Evolutionary conservation across 1,140 invertebrate genomes (phyloP), one percentile per base, ranked within the genome.

Genomic region (Bombus soroeensis): DNA sequence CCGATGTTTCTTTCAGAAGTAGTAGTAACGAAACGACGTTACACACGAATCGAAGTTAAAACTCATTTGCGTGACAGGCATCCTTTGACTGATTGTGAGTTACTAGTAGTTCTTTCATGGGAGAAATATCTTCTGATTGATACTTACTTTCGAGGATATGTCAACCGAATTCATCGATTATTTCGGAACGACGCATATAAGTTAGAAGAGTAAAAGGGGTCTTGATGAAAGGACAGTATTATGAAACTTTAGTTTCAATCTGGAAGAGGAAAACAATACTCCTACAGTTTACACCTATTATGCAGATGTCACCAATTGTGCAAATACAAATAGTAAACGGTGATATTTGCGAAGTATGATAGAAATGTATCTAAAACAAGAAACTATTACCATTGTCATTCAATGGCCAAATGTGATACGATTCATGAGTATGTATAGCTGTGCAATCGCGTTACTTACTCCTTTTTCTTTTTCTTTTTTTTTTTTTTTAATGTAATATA

Each of bases 371-470:
- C 12, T 62, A n/a, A 76, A 64, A 76, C 1, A 57, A 73, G 25
- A 47, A 77, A 41, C n/a, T 76, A n/a, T 82, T n/a, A 25, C 5
- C 18, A 32, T 34, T 84, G 39, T 12, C 12, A 28, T 84, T 79
- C 10, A 62, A 59, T 15, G 32, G 4, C 41, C 4, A 47, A 37
- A 64, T 80, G 68, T 85, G 76, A 80, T 79, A 80, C 68, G 76
- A 72, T 85, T 47, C 68, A 80, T 57, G 68, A 64, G 12, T 34
- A 53, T 41, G 32, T 34, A 53, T 41, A 43, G 71, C 4, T 53
- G 18, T 80, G 57, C 15, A 37, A 80, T 80, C 68, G 83, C 53
- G 83, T 80, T 80, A 80, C 66, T 84, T 78, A 78, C 18, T 39
- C 32, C 0, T 18, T 32, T 77, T 41, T 37, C 43, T 32, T 37